Conservation (phyloP, 2,113 vertebrate species). For the Tyto alba region DNA sequence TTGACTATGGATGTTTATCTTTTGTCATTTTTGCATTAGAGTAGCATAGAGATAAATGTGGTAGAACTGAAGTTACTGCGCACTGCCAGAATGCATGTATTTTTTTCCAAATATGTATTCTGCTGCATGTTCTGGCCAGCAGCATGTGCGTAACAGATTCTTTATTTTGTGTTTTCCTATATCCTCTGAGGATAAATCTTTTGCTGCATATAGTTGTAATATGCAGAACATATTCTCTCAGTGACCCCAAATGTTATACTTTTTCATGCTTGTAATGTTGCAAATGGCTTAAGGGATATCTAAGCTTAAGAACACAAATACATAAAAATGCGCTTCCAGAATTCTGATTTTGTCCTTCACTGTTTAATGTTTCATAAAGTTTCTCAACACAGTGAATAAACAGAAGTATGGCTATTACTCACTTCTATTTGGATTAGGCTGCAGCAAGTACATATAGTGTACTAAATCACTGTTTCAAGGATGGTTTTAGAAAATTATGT, state of each 20-base stretch:
- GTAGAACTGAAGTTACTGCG: neutral
- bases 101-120: neutral
- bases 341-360: neutral
- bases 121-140: neutral
- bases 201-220: neutral
- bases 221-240: neutral
- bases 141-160: neutral
- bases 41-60: neutral
- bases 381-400: neutral
- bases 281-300: neutral
- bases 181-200: neutral
- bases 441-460: rapidly evolving
- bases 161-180: neutral
- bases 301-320: neutral
- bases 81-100: neutral
- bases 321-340: neutral
- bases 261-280: neutral
- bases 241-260: neutral
- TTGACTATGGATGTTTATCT: neutral
- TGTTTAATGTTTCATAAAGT: neutral
- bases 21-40: neutral
- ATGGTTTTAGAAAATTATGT: neutral
- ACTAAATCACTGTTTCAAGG: neutral
- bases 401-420: neutral
- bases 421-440: neutral